Evolutionary conservation across 2,797 vertebrate genomes (phyloP).

Genomic region (Nasua narica): DNA sequence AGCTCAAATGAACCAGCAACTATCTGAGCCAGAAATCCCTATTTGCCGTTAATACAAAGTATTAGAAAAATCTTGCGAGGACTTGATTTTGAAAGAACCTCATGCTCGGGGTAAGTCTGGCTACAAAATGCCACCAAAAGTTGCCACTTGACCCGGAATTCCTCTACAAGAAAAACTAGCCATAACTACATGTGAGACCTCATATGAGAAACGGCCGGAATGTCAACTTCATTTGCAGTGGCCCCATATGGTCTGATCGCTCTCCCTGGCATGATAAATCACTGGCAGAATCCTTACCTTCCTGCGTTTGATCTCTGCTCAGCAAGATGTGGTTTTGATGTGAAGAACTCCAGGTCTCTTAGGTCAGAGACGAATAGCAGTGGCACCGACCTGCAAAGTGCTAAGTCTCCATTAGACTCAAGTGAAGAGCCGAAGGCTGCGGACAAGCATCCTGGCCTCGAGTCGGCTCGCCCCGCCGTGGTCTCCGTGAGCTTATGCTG

Average conservation of each 20-base stretch:
- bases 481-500: constrained; percentile 44
- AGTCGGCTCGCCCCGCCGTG: constrained; percentile 35
- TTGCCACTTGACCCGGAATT: constrained; percentile 77
- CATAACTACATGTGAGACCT: constrained; percentile 69
- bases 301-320: constrained; percentile 95
- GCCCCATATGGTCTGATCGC: constrained; percentile 85
- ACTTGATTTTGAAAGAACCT: constrained; percentile 49
- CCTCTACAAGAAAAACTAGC: constrained; percentile 76
- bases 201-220: constrained; percentile 84
- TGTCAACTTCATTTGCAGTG: constrained; percentile 87
- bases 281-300: constrained; percentile 91
- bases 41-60: constrained; percentile 25
- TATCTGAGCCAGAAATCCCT: constrained; percentile 23
- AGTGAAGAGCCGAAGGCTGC: constrained; percentile 88
- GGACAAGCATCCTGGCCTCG: constrained; percentile 81
- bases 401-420: constrained; percentile 91
- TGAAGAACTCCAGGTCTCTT: constrained; percentile 97
- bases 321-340: constrained; percentile 97
- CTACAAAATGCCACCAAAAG: constrained; percentile 74
- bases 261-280: constrained; percentile 95
- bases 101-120: constrained; percentile 37
- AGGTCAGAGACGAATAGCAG: constrained; percentile 93
- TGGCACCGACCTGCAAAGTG: constrained; percentile 95
- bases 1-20: constrained; percentile 18
- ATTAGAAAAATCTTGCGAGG: constrained; percentile 3